A percentile compares a stretch with the other conserved stretches of the same genome.
phyloP scores from a whole-genome alignment of 1,140 invertebrate species.

The Battus philenor region DNA sequence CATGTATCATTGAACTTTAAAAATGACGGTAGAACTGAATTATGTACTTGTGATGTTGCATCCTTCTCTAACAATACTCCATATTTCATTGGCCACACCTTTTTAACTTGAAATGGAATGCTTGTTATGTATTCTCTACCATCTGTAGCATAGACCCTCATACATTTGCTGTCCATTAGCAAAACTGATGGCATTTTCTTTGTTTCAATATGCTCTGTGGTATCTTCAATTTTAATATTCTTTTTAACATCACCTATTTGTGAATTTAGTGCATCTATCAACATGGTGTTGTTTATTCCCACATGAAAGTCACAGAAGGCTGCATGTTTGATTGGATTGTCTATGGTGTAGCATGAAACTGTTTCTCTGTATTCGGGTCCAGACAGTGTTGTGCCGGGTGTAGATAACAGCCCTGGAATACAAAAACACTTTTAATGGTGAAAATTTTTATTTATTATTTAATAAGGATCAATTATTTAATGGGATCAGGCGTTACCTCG shows the following conservation, averaged over 20 bases:
- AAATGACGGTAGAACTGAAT: conserved; percentile 55
- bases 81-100: conserved; percentile 86
- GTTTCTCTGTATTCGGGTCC: conserved; percentile 73
- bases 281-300: conserved; percentile 76
- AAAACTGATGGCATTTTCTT: conserved; percentile 79
- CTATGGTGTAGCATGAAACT: conserved; percentile 86
- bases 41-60: conserved; percentile 51
- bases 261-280: conserved; percentile 66
- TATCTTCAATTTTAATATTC: conserved; percentile 68
- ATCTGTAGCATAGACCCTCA: conserved; percentile 86
- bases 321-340: conserved; percentile 88
- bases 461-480: too few relatives aligned
- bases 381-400: conserved; percentile 59
- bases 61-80: conserved; percentile 87
- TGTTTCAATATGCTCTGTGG: conserved; percentile 57
- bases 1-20: conserved; percentile 54
- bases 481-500: too few relatives aligned
- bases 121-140: conserved; percentile 89
- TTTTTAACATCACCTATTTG: conserved; percentile 66
- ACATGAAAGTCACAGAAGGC: conserved; percentile 86
- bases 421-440: too few relatives aligned
- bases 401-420: conserved; percentile 60
- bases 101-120: conserved; percentile 89
- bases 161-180: conserved; percentile 84
- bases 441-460: too few relatives aligned